Evolutionary conservation across 2,797 vertebrate species (phyloP).

Genomic region (Sciurus vulgaris): DNA sequence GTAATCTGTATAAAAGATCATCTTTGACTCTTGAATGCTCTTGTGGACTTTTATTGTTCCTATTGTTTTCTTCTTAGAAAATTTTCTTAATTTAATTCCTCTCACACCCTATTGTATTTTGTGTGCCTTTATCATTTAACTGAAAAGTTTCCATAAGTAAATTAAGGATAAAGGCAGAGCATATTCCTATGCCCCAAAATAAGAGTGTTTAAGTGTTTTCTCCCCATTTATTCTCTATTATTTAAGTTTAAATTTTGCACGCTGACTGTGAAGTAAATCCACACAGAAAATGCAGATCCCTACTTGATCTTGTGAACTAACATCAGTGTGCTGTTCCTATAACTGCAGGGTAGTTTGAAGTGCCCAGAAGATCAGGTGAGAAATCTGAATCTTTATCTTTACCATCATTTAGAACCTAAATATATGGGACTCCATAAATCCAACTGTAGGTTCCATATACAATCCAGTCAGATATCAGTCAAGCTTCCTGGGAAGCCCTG

Average conservation of each 20-base stretch:
- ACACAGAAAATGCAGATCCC: background rate
- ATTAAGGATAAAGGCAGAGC: background rate
- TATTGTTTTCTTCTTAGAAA: background rate
- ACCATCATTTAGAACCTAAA: background rate
- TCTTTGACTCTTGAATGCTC: background rate
- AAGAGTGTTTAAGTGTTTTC: background rate
- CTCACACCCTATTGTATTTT: background rate
- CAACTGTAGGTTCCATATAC: background rate
- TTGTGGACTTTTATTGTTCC: background rate
- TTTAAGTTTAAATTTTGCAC: background rate
- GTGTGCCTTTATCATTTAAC: background rate
- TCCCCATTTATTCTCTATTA: conserved; percentile 11
- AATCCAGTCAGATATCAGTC: background rate
- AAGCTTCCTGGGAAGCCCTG: background rate
- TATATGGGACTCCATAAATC: background rate
- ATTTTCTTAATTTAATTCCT: conserved; percentile 8
- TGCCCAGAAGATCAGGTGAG: background rate
- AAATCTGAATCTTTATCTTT: conserved; percentile 19
- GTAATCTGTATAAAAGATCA: background rate
- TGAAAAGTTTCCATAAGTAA: background rate
- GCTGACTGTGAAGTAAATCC: background rate
- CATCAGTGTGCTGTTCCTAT: background rate
- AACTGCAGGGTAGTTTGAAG: background rate
- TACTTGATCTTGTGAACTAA: background rate
- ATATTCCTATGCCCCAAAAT: background rate